These are phyloP conservation scores for Aplochiton taeniatus DNA, from an alignment of 2,797 vertebrate genomes.

Conservation along the genomic window DNA sequence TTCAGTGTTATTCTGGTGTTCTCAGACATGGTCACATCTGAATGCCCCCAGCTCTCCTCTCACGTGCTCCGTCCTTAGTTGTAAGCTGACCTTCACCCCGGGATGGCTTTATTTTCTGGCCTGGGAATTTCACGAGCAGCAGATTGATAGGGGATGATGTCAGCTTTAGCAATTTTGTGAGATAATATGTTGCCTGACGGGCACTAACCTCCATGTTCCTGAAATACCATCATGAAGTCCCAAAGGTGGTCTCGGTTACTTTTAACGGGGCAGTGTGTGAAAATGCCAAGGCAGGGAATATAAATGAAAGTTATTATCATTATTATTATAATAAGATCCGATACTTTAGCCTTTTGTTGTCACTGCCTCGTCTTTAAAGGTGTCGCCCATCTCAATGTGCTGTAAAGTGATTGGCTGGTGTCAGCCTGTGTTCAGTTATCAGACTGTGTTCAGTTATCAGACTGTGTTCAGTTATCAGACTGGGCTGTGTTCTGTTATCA, in stretches of 20 bases:
- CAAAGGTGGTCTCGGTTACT: not conserved
- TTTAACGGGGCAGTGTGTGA: not conserved
- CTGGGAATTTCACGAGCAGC: not conserved
- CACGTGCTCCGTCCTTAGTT: not conserved
- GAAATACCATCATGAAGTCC: not conserved
- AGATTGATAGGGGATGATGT: not conserved
- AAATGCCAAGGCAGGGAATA: no score
- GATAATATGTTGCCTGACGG: not conserved
- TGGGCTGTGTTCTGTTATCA: no score
- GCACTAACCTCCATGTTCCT: not conserved
- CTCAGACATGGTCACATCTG: no score
- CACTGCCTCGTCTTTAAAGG: not conserved
- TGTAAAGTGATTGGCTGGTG: not conserved
- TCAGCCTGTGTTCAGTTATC: constrained; percentile 31
- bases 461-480: no score
- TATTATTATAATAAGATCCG: no score
- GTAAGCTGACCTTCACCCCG: not conserved
- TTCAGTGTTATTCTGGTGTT: no score
- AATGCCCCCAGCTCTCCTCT: not conserved
- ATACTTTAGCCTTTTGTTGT: not conserved
- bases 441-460: no score
- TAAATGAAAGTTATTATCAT: no score
- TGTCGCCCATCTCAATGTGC: not conserved
- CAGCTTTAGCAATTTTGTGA: not conserved
- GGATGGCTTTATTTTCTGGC: not conserved